phyloP scores from a whole-genome alignment of 2,113 vertebrate genomes.

The Gracilinanus agilis region DNA sequence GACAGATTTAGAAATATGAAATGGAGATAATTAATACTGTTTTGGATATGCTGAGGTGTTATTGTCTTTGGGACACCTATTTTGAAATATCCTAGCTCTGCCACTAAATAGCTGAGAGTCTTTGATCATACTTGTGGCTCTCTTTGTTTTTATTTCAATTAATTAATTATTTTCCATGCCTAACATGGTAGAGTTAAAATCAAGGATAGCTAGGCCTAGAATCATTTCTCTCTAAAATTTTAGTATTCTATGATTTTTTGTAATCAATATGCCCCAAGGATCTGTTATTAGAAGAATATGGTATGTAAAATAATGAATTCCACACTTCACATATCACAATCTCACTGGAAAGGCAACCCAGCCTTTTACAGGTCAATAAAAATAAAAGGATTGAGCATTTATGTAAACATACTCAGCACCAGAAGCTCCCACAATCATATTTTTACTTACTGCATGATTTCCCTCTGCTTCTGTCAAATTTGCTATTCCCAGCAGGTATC shows the following conservation, averaged over 20 bases:
- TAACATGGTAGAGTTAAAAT: neutral
- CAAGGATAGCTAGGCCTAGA: neutral
- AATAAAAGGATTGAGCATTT: neutral
- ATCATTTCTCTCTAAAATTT: neutral
- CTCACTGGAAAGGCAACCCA: neutral
- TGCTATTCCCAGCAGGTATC: slow-evolving; percentile 62
- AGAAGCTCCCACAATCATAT: neutral
- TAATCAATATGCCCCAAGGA: neutral
- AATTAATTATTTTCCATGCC: neutral
- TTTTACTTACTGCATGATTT: slow-evolving; percentile 62
- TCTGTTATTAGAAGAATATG: neutral
- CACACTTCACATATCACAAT: neutral
- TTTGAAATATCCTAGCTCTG: neutral
- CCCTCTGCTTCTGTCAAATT: neutral
- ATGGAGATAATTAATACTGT: neutral
- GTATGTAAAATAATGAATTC: neutral
- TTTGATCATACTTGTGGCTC: neutral
- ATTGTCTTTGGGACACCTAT: neutral
- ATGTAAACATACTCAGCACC: neutral
- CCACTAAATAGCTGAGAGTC: neutral
- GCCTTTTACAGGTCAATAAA: neutral
- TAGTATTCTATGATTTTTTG: neutral
- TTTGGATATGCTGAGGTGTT: neutral
- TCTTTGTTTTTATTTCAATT: neutral
- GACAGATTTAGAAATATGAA: neutral